Evolutionary conservation across 2,797 vertebrate genomes (phyloP), one percentile per base, ranked within the genome.

Genomic region (Lateolabrax maculatus): DNA sequence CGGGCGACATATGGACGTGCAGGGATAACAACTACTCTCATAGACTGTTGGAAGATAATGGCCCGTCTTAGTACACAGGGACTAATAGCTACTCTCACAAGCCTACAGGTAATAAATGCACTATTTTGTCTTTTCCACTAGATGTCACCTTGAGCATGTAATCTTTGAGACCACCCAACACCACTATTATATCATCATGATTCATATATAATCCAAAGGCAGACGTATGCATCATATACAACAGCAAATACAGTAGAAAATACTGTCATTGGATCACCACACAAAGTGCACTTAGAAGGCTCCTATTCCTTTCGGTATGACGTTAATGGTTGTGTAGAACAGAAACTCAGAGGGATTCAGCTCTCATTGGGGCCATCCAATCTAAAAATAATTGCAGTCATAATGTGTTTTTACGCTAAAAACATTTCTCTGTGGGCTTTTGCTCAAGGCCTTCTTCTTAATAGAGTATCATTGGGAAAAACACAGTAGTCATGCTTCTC

Each of bases 71-170:
- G 36, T 21, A 3, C 8, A 18, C 52, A 34, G 6, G 1, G 56
- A 27, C 16, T 8, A n/a, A 52, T 2, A 18, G 5, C 25, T 23
- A 9, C n/a, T 52, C 4, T 44, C 31, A 34, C 15, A 51, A 9
- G n/a, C 36, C 23, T 16, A 44, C 25, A 37, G 25, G 18, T 21
- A 5, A 46, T 48, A 15, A 34, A 64, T 56, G 75, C 57, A 80
- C 25, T 61, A 29, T 44, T n/a, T 75, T 5, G 16, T 65, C 6
- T 36, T 52, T 41, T 9, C 86, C 90, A 82, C 86, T 85, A 83
- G 90, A 77, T 84, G 83, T 80, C 89, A 68, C 41, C 53, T 71
- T 9, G 5, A 63, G 76, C 58, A 51, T 57, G 15, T 34, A 4
- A 23, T 78, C 53, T n/a, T 8, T 61, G 12, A 57, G 31, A 73